Percentiles rank a stretch among this genome's conserved stretches.
phyloP scores from a whole-genome alignment of 2,888 invertebrate genomes.

The Amiota communis region DNA sequence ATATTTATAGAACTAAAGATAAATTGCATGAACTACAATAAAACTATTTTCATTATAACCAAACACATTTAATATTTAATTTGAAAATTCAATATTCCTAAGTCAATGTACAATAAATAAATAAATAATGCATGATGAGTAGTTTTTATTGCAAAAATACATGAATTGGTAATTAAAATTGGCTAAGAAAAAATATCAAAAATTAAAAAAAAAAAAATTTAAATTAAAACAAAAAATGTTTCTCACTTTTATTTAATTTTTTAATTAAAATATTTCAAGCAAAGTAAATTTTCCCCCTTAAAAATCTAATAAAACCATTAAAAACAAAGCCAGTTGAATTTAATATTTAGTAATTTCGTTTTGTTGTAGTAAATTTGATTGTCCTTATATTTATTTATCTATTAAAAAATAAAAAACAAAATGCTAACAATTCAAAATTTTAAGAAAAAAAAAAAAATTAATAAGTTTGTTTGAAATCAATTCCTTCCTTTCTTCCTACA shows the following conservation, averaged over 20 bases:
- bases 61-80: not conserved
- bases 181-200: too few species aligned
- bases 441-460: too few species aligned
- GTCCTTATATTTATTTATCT: not conserved
- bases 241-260: not conserved
- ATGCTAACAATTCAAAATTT: slow-evolving; percentile 65
- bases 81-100: not conserved
- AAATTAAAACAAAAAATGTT: not conserved
- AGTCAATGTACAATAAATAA: too few species aligned
- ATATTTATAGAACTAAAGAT: not conserved
- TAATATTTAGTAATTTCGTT: not conserved
- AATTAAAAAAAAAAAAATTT: too few species aligned
- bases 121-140: not conserved
- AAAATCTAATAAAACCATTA: not conserved
- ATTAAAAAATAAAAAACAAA: slow-evolving; percentile 28
- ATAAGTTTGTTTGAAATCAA: slow-evolving; percentile 28
- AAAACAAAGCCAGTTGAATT: not conserved
- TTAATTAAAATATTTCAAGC: too few species aligned
- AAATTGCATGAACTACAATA: not conserved
- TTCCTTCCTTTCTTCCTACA: too few species aligned
- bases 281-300: slow-evolving; percentile 1
- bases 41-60: not conserved
- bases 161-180: not conserved
- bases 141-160: not conserved
- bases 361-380: not conserved